A percentile compares a stretch with the other conserved stretches of the same genome.
phyloP scores from a whole-genome alignment of 2,888 invertebrate species.

The Rambutsinella grinnellia region DNA sequence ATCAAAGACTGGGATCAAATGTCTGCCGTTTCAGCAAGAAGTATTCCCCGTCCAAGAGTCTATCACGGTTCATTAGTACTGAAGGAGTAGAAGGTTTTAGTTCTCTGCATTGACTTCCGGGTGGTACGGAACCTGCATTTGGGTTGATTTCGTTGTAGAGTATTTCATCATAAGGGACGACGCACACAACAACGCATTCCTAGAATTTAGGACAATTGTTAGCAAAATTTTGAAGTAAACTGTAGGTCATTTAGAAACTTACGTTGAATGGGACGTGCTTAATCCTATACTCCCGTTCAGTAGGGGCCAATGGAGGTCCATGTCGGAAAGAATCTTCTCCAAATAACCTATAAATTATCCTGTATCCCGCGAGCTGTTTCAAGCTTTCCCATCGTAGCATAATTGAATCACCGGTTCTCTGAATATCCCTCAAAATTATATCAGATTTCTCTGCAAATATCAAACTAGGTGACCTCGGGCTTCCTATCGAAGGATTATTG shows the following conservation, averaged over 20 bases:
- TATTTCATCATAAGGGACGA: conserved; percentile 86
- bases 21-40: conserved; percentile 91
- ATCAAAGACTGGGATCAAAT: conserved; percentile 85
- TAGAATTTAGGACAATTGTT: conserved; percentile 71
- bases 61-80: conserved; percentile 75
- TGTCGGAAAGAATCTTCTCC: conserved; percentile 92
- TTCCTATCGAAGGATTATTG: conserved; percentile 68
- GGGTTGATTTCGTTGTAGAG: conserved; percentile 66
- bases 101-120: conserved; percentile 82
- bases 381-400: conserved; percentile 94
- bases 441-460: conserved; percentile 66
- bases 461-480: conserved; percentile 55
- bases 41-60: conserved; percentile 88
- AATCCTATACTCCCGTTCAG: conserved; percentile 91
- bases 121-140: conserved; percentile 80
- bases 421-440: conserved; percentile 87
- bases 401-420: conserved; percentile 80
- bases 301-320: conserved; percentile 89
- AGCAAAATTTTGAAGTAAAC: neutral
- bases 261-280: conserved; percentile 92
- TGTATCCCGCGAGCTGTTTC: conserved; percentile 80
- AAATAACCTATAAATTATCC: conserved; percentile 89
- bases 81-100: conserved; percentile 87
- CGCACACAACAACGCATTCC: conserved; percentile 95
- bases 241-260: conserved; percentile 65